phyloP scores from a whole-genome alignment of 2,888 invertebrate genomes.

The Anarsia innoxiella region DNA sequence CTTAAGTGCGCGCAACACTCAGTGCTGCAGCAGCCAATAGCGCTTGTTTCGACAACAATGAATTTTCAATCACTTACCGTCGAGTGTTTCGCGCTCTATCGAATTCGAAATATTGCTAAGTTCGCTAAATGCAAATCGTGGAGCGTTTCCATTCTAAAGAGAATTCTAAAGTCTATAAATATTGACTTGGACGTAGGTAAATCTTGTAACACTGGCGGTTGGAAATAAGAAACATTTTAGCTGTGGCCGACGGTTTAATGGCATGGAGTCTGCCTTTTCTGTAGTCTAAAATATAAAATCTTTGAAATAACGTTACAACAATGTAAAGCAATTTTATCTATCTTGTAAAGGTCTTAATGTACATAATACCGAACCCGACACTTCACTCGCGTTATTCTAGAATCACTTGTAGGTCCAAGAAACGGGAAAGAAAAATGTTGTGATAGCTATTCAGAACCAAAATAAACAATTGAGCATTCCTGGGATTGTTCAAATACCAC shows the following conservation, averaged over 20 bases:
- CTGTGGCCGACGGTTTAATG: conserved; percentile 6
- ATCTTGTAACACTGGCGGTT: conserved; percentile 8
- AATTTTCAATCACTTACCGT: conserved; percentile 39
- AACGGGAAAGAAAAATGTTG: too few relatives aligned
- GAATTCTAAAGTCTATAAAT: conserved; percentile 12
- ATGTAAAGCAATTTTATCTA: too few relatives aligned
- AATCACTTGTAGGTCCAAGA: too few relatives aligned
- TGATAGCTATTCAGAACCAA: too few relatives aligned
- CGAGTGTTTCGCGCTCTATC: conserved; percentile 8
- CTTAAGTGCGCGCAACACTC: not conserved
- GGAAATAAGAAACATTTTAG: conserved; percentile 9
- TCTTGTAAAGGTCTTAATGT: too few relatives aligned
- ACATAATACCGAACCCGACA: too few relatives aligned
- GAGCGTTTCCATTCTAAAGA: conserved; percentile 12
- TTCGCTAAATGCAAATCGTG: conserved; percentile 18
- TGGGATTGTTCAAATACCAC: too few relatives aligned
- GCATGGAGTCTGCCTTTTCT: conserved; percentile 6
- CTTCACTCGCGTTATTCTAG: too few relatives aligned
- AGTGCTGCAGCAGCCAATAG: conserved; percentile 5
- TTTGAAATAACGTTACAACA: too few relatives aligned
- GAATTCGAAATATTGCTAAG: conserved; percentile 17
- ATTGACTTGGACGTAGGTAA: conserved; percentile 12
- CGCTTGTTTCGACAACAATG: conserved; percentile 31
- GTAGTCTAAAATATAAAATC: too few relatives aligned
- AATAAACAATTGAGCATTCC: too few relatives aligned